phyloP scores from a whole-genome alignment of 2,888 invertebrate species.

The Monoplex corrugatus region DNA sequence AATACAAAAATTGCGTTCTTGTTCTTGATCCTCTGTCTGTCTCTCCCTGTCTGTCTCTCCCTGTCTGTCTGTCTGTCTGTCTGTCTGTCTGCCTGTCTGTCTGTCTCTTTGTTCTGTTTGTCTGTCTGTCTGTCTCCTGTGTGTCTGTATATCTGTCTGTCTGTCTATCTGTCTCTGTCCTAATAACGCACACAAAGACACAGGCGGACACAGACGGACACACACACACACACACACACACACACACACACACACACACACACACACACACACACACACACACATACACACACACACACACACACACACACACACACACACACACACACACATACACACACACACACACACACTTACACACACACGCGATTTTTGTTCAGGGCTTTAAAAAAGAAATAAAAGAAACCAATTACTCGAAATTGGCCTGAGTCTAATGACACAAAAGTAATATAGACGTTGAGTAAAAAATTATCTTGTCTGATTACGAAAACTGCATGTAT shows the following conservation, averaged over 20 bases:
- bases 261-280: not conserved
- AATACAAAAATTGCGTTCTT: too few species aligned
- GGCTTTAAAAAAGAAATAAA: not conserved
- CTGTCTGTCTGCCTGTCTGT: too few species aligned
- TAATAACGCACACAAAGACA: too few species aligned
- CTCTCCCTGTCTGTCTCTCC: too few species aligned
- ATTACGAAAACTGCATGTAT: too few species aligned
- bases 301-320: not conserved
- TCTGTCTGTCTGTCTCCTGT: not conserved
- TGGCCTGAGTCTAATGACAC: too few species aligned
- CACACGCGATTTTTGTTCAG: not conserved
- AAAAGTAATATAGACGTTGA: too few species aligned
- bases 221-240: not conserved
- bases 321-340: not conserved
- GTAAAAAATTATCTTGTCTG: too few species aligned
- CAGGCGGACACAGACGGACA: not conserved
- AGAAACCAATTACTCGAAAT: too few species aligned
- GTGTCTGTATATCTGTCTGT: not conserved
- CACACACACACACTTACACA: not conserved
- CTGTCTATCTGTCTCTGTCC: not conserved
- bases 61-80: too few species aligned
- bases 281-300: not conserved
- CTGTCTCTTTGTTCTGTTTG: conserved; percentile 13
- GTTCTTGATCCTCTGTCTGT: too few species aligned
- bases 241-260: not conserved